Evolutionary conservation across 2,797 vertebrate species (phyloP).

Genomic region (Cheirogaleus major): DNA sequence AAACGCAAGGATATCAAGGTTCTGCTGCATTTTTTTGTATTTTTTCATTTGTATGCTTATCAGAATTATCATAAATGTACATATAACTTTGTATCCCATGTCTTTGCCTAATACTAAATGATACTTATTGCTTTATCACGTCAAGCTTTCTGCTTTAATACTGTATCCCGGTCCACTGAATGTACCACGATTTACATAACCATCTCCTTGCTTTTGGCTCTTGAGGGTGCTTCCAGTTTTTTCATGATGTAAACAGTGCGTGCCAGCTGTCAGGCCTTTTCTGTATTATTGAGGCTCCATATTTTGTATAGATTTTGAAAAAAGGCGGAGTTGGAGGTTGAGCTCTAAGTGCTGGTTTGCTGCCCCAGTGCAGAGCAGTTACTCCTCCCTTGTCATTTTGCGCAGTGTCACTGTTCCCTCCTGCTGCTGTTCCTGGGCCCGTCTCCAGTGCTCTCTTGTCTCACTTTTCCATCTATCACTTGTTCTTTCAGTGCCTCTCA

Average conservation of each 20-base stretch:
- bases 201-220: not conserved
- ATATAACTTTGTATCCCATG: not conserved
- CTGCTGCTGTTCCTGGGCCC: not conserved
- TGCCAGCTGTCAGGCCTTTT: not conserved
- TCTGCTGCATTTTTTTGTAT: not conserved
- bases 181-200: not conserved
- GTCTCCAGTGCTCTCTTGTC: not conserved
- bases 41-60: not conserved
- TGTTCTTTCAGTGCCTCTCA: not conserved
- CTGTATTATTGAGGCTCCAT: not conserved
- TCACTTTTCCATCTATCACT: not conserved
- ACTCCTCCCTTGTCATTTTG: not conserved
- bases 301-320: not conserved
- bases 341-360: too few relatives aligned
- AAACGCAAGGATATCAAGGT: not conserved
- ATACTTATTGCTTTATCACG: not conserved
- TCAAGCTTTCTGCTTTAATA: not conserved
- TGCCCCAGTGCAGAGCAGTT: accelerated
- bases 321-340: not conserved
- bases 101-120: not conserved
- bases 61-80: not conserved
- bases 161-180: not conserved
- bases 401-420: too few relatives aligned
- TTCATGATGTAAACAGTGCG: too few relatives aligned
- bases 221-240: not conserved